Base-by-base conservation (phyloP, 2,888 invertebrate species). In the Heteropelma amictum region DNA sequence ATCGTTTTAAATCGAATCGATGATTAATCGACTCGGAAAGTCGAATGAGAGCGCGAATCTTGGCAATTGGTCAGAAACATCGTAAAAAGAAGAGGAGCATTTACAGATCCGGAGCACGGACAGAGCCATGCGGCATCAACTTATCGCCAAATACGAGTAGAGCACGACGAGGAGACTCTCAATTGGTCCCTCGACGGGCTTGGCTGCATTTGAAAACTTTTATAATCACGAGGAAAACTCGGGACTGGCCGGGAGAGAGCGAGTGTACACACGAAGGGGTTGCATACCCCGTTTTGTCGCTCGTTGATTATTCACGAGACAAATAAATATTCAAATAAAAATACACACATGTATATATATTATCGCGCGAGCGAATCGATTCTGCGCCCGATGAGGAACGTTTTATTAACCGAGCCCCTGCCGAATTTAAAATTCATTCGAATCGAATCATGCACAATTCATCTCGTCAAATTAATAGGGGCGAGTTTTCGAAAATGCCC, bases 171-270 rank as follows among this genome's bases (percentile, higher is more conserved):
- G 53, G 14, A 54, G 45, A 53, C 23, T 38, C 33, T 42, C 35
- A 56, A 69, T 17, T 26, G 69, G 35, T 61, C 33, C 42, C 54
- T 49, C 45, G n/a, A 33, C 12, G 30, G 45, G 56, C 33, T 54
- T 47, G 47, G 53, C 40, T 14, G 60, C 14, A 67, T 67, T 56
- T 40, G 51, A 72, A 12, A 72, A 72, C 61, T 72, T 72, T 68
- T 56, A 68, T 63, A 68, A 72, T 68, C 61, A 42, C 49, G 26
- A 14, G 21, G 2, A 28, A 45, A 8, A 26, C 33, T 23, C 35
- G 8, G 17, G 12, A 6, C 3, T 12, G 30, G 4, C 6, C 6
- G 30, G 7, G 5, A 1, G 23, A 51, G 35, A 23, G 10, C 8
- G 51, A 23, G 38, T 6, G 26, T 23, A 28, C 30, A 26, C 49